These are phyloP conservation scores for Muscidifurax raptorellus DNA, from an alignment of 1,140 invertebrate species.

Conservation along the genomic window DNA sequence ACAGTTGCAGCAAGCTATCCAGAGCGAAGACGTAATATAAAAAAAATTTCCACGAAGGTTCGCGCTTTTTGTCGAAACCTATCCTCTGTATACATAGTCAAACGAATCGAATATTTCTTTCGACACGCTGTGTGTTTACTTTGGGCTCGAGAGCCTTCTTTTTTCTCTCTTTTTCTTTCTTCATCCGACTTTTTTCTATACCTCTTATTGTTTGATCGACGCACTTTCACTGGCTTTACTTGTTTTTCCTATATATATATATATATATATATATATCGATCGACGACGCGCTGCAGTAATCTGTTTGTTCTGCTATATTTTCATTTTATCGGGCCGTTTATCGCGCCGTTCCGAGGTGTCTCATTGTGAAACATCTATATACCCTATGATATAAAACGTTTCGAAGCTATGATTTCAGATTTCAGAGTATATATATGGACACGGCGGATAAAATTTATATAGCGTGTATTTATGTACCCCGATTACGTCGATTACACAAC, in stretches of 20 bases:
- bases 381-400: too few relatives aligned
- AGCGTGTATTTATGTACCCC: too few relatives aligned
- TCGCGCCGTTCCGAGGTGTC: background rate
- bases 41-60: constrained; percentile 30
- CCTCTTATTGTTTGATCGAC: constrained; percentile 12
- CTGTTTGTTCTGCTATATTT: background rate
- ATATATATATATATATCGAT: too few relatives aligned
- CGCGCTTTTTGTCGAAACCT: constrained; percentile 1
- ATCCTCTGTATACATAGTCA: background rate
- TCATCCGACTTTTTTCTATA: background rate
- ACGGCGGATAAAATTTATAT: too few relatives aligned
- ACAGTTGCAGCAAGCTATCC: constrained; percentile 9
- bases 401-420: too few relatives aligned
- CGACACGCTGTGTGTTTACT: constrained; percentile 15
- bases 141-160: constrained; percentile 8
- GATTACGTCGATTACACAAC: too few relatives aligned
- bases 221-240: constrained; percentile 22
- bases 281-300: too few relatives aligned
- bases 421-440: too few relatives aligned
- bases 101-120: constrained; percentile 37
- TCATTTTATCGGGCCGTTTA: background rate
- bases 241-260: background rate
- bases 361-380: too few relatives aligned
- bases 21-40: background rate
- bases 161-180: constrained; percentile 26